Percentiles rank a stretch among this genome's conserved stretches.
These are phyloP conservation scores for Drosophila testacea DNA, from an alignment of 2,888 invertebrate species.

Conservation along the genomic window DNA sequence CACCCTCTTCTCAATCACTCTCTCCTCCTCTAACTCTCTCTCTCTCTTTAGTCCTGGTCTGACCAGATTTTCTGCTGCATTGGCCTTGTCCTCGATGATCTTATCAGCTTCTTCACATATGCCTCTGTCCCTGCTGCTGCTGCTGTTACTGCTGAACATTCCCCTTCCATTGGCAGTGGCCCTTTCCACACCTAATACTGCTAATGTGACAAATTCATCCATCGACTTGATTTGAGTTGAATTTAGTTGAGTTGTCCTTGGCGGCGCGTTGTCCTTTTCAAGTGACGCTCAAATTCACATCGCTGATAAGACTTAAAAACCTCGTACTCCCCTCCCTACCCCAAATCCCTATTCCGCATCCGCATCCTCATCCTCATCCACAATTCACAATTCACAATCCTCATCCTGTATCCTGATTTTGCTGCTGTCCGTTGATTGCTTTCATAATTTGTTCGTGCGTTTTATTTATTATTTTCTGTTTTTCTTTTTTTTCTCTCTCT, in stretches of 20 bases:
- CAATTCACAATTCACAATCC: constrained; percentile 4
- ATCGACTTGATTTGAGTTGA: constrained; percentile 36
- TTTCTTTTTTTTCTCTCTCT: constrained; percentile 19
- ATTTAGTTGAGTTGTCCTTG: constrained; percentile 26
- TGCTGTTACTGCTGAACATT: background rate
- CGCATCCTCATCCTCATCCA: background rate
- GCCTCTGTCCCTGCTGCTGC: constrained; percentile 14
- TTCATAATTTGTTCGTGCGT: constrained; percentile 60
- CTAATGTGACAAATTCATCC: constrained; percentile 80
- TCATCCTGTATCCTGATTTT: background rate
- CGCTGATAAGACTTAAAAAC: constrained; percentile 66
- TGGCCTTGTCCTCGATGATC: constrained; percentile 53
- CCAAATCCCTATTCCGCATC: constrained; percentile 27
- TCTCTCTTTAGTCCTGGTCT: constrained; percentile 7
- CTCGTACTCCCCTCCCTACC: constrained; percentile 14
- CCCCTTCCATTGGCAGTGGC: background rate
- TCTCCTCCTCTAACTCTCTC: background rate
- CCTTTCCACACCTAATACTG: constrained; percentile 44
- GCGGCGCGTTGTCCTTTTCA: constrained; percentile 57
- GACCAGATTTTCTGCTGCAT: constrained; percentile 68
- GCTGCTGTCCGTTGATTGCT: constrained; percentile 44
- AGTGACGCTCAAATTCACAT: constrained; percentile 72
- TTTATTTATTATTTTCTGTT: constrained; percentile 56
- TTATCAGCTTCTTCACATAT: constrained; percentile 72
- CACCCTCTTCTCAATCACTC: background rate